Percentiles rank a stretch among this genome's conserved stretches.
phyloP scores from a whole-genome alignment of 2,888 invertebrate species.

The Cerastoderma edule region DNA sequence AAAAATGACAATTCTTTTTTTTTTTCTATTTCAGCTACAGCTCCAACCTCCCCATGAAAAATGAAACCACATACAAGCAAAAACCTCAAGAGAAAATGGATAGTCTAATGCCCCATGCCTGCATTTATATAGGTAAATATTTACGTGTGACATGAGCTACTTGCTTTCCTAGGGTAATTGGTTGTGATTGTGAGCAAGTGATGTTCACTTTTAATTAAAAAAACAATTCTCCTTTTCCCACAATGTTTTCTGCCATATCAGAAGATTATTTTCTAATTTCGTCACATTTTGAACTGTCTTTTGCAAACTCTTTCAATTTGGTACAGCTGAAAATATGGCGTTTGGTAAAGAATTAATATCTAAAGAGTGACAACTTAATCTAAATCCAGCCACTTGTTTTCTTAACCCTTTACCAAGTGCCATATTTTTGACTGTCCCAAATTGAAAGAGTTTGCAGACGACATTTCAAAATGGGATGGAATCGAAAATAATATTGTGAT shows the following conservation, averaged over 20 bases:
- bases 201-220: neutral
- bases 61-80: neutral
- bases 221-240: too few species aligned
- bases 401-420: too few species aligned
- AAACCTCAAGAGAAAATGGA: constrained; percentile 32
- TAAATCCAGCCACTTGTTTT: too few species aligned
- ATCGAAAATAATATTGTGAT: too few species aligned
- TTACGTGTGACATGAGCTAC: neutral
- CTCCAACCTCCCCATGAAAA: constrained; percentile 15
- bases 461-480: too few species aligned
- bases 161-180: neutral
- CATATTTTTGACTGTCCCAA: too few species aligned
- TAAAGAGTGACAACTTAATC: too few species aligned
- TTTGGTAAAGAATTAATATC: too few species aligned
- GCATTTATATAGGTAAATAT: constrained; percentile 63
- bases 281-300: neutral
- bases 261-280: neutral
- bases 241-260: too few species aligned
- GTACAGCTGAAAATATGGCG: too few species aligned
- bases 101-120: constrained; percentile 58
- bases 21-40: neutral
- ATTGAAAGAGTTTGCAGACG: too few species aligned
- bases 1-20: neutral
- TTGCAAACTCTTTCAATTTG: neutral
- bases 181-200: neutral